These are phyloP conservation scores for Chrysolina oricalcia DNA, from an alignment of 2,888 invertebrate genomes.

Conservation along the genomic window DNA sequence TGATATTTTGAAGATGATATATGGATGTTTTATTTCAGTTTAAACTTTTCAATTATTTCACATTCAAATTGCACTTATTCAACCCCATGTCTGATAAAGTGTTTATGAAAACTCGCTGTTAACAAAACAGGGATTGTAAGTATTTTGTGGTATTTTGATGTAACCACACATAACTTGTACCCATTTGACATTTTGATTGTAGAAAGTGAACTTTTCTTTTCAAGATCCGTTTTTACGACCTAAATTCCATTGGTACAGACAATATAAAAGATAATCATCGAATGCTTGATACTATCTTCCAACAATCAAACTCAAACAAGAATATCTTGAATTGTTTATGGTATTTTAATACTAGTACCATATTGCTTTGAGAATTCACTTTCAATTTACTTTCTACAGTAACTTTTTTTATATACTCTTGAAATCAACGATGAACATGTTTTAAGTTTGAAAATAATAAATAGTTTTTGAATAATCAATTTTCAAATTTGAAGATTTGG, in stretches of 20 bases:
- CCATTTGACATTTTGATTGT: constrained; percentile 66
- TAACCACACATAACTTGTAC: constrained; percentile 57
- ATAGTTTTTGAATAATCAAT: not conserved
- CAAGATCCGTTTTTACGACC: constrained; percentile 70
- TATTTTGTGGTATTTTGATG: constrained; percentile 53
- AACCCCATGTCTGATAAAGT: constrained; percentile 60
- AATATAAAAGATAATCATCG: constrained; percentile 59
- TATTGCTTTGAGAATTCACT: constrained; percentile 49
- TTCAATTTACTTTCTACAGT: constrained; percentile 41
- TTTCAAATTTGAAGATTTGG: too few relatives aligned
- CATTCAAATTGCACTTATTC: constrained; percentile 35
- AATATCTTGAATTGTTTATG: constrained; percentile 40
- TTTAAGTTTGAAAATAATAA: not conserved
- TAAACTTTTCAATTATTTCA: constrained; percentile 51
- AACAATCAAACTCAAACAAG: constrained; percentile 46
- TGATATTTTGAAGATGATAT: constrained; percentile 58
- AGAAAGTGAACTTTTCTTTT: constrained; percentile 67
- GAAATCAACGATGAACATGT: not conserved
- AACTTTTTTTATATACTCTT: constrained; percentile 27
- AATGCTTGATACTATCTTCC: constrained; percentile 50
- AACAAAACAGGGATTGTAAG: constrained; percentile 68
- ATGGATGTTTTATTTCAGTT: constrained; percentile 51
- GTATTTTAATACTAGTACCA: constrained; percentile 44
- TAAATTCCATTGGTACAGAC: constrained; percentile 66
- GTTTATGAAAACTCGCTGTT: constrained; percentile 66